Evolutionary conservation across 2,888 invertebrate genomes (phyloP).

Genomic region (Trichopria drosophilae): DNA sequence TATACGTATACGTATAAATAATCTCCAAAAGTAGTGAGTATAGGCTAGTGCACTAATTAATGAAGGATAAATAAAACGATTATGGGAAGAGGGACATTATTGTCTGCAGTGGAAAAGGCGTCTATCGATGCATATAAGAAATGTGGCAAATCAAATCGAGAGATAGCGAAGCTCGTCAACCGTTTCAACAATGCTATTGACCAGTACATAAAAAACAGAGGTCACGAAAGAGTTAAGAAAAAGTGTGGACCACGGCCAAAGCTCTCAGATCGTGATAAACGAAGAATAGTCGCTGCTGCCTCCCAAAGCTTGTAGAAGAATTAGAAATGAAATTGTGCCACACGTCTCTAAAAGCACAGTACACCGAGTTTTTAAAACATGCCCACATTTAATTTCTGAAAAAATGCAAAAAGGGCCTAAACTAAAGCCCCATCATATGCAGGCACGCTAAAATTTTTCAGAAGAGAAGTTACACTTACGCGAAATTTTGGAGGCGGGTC

Average conservation of each 20-base stretch:
- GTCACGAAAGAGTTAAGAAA: constrained; percentile 2
- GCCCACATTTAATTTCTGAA: too few relatives aligned
- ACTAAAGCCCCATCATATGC: too few relatives aligned
- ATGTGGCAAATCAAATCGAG: constrained; percentile 7
- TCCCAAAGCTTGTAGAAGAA: neutral
- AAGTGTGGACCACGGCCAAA: constrained; percentile 9
- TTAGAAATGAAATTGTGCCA: neutral
- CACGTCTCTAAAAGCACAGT: constrained; percentile 4
- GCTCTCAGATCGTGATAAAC: constrained; percentile 5
- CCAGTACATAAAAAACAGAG: constrained; percentile 1
- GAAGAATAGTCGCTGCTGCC: constrained; percentile 9
- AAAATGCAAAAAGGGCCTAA: too few relatives aligned
- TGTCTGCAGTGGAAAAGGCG: neutral
- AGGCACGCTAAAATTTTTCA: constrained; percentile 5
- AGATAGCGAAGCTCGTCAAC: constrained; percentile 3
- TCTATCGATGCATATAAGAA: constrained; percentile 4
- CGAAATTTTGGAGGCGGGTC: constrained; percentile 7
- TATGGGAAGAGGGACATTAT: too few relatives aligned
- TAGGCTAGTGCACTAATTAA: too few relatives aligned
- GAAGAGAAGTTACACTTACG: too few relatives aligned
- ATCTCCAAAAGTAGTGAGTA: too few relatives aligned
- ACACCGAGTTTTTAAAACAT: too few relatives aligned
- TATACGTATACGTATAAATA: too few relatives aligned
- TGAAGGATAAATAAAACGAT: too few relatives aligned
- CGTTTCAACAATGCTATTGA: constrained; percentile 3